Evolutionary conservation across 2,797 vertebrate genomes (phyloP).

Genomic region (Gobio occitaniae): DNA sequence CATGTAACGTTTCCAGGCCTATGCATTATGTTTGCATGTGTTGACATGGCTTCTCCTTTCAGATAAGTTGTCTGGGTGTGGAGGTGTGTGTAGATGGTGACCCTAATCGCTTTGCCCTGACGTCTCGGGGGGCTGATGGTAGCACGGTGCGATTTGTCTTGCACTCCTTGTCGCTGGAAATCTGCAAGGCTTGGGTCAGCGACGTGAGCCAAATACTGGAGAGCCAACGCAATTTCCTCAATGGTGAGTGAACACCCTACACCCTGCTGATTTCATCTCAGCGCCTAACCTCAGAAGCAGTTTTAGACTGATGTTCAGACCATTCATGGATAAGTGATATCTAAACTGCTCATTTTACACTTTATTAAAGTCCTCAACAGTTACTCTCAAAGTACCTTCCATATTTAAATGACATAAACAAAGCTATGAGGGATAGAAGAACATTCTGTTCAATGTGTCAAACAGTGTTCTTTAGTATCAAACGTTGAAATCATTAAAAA

Average conservation of each 20-base stretch:
- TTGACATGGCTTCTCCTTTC: slow-evolving; percentile 59
- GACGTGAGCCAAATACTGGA: slow-evolving; percentile 91
- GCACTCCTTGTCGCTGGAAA: slow-evolving; percentile 79
- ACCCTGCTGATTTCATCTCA: neutral
- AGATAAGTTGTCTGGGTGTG: slow-evolving; percentile 92
- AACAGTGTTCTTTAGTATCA: neutral
- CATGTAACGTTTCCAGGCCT: neutral
- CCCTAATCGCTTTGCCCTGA: slow-evolving; percentile 84
- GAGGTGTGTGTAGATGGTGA: slow-evolving; percentile 85
- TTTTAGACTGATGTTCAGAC: neutral
- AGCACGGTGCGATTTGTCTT: slow-evolving; percentile 84
- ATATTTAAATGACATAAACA: neutral
- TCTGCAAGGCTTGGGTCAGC: slow-evolving; percentile 85
- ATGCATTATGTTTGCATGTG: neutral
- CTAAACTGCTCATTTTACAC: neutral
- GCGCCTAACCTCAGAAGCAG: neutral
- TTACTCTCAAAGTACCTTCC: neutral
- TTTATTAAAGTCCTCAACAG: neutral
- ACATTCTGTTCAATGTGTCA: neutral
- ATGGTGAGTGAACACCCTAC: slow-evolving; percentile 75
- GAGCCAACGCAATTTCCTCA: slow-evolving; percentile 91
- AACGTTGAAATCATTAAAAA: neutral
- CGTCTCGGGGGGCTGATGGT: slow-evolving; percentile 87
- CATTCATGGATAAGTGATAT: neutral
- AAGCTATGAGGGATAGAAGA: neutral